phyloP scores from a whole-genome alignment of 2,888 invertebrate genomes.

The Synanthedon myopaeformis region DNA sequence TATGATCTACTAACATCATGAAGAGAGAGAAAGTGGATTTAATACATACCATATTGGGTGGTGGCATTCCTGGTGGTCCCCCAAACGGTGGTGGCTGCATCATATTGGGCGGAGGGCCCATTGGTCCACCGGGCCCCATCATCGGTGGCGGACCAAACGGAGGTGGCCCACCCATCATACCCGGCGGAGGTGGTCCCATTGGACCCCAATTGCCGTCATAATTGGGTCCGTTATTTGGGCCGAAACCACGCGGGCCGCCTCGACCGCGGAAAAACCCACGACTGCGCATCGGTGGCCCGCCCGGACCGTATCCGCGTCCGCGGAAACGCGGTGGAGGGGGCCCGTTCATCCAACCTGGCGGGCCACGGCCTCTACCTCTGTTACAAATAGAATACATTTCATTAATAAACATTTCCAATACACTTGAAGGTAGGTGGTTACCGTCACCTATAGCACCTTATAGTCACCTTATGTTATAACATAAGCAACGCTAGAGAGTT shows the following conservation, averaged over 20 bases:
- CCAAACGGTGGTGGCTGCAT: constrained; percentile 66
- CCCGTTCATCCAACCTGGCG: constrained; percentile 61
- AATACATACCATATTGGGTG: constrained; percentile 70
- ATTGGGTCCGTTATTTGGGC: constrained; percentile 61
- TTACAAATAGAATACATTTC: not conserved
- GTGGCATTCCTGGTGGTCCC: constrained; percentile 61
- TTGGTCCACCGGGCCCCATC: constrained; percentile 71
- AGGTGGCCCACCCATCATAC: constrained; percentile 8
- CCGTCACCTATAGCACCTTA: too few species aligned
- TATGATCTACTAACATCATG: too few species aligned
- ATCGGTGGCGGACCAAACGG: constrained; percentile 64
- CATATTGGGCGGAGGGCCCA: constrained; percentile 69
- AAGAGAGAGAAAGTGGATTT: too few species aligned
- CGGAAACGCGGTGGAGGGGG: constrained; percentile 73
- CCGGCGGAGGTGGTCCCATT: constrained; percentile 71
- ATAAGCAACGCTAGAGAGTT: not conserved
- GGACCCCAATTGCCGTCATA: constrained; percentile 78
- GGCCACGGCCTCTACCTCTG: constrained; percentile 8
- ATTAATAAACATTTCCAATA: not conserved
- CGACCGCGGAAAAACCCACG: constrained; percentile 65
- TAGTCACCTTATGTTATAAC: not conserved
- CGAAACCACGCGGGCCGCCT: constrained; percentile 59
- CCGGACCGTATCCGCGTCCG: constrained; percentile 75
- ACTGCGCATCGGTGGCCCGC: constrained; percentile 69
- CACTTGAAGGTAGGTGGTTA: too few species aligned